Base-by-base conservation (phyloP, 2,888 invertebrate species). In the Oeneis ivallda region DNA sequence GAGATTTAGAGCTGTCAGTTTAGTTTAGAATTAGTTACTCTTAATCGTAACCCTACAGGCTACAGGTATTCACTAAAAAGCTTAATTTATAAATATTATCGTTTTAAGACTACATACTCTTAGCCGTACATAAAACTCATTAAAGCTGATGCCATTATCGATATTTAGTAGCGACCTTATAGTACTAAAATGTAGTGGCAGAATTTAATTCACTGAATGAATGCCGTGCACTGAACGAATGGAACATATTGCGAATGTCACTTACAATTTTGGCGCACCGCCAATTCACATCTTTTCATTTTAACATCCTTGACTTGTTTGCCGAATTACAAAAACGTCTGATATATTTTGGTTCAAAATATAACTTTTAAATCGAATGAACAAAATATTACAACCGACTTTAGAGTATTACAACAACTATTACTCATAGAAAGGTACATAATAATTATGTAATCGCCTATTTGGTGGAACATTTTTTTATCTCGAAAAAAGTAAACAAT, bases 151-250 rank as follows among this genome's bases (percentile, higher is more conserved):
- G 10, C 13, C 53, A 53, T 5, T 54, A 54, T 54, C 37, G 54
- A 37, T 54, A 15, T 39, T 54, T 17, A 0, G 47, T 39, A n/a
- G 39, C 8, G 32, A 45, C 19, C 19, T 2, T 37, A 19, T 9
- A 26, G 19, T 26, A 50, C 10, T 17, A 13, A 26, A 39, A 56
- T 41, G 56, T 56, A 56, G 19, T 56, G 37, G 39, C 32, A 61
- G 19, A 66, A 64, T 62, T 64, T 67, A 72, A 72, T 70, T 70
- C 64, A 62, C 70, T 64, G 67, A 70, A 70, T 65, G 67, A 69
- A 69, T 67, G 56, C 62, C 57, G 15, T 50, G 49, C 57, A 63
- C 64, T 50, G 34, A 50, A 66, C 64, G 59, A 57, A 62, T 54
- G 49, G 61, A 62, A 66, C 62, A 41, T 62, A 58, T 63, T 54